Conservation (phyloP, 2,797 vertebrate genomes). For the Coendou prehensilis region DNA sequence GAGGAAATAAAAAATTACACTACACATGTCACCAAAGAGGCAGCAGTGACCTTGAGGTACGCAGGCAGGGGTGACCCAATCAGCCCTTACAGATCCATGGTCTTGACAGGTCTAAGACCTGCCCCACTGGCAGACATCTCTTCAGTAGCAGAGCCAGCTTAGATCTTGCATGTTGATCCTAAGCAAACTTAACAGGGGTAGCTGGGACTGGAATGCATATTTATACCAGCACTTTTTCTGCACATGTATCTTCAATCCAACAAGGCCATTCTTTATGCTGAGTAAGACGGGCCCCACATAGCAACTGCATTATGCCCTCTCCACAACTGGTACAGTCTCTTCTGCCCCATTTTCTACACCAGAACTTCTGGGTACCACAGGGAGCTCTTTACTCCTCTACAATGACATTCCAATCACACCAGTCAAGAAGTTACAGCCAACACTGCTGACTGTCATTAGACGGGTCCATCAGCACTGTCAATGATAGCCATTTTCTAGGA, state of each 20-base stretch:
- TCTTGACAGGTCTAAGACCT: constrained; percentile 39
- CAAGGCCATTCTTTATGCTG: constrained; percentile 72
- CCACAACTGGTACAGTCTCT: constrained; percentile 50
- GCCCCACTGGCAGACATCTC: constrained; percentile 29
- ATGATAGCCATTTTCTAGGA: constrained; percentile 70
- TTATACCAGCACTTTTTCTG: constrained; percentile 85
- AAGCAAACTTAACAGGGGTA: constrained; percentile 31
- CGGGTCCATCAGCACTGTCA: constrained; percentile 65
- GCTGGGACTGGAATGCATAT: constrained; percentile 83
- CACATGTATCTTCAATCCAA: constrained; percentile 78
- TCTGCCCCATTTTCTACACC: constrained; percentile 70
- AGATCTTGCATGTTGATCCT: constrained; percentile 52
- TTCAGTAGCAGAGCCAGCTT: constrained; percentile 50
- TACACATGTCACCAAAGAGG: neutral
- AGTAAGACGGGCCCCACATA: constrained; percentile 55
- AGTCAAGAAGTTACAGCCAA: constrained; percentile 84
- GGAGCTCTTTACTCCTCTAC: constrained; percentile 73
- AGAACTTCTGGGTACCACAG: constrained; percentile 79
- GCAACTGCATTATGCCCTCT: constrained; percentile 12
- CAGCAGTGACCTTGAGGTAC: neutral
- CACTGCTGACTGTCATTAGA: constrained; percentile 64
- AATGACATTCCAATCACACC: constrained; percentile 89
- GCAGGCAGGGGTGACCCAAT: neutral
- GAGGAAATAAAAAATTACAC: neutral
- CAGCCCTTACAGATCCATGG: neutral